Conservation (phyloP, 2,113 vertebrate species). For the Origma solitaria region DNA sequence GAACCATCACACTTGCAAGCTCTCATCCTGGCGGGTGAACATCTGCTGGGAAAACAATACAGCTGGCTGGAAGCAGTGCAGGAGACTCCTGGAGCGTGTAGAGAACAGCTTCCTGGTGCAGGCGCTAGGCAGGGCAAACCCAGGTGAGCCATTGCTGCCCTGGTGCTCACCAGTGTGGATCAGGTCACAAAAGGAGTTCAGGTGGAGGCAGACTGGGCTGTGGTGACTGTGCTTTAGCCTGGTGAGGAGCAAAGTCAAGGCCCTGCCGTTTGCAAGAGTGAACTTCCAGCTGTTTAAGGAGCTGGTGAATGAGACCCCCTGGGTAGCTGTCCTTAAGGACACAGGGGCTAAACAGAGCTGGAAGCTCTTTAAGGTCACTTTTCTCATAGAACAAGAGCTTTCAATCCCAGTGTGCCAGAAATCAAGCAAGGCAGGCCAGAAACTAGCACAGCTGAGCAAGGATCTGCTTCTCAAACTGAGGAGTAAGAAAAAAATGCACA, state of each 20-base stretch:
- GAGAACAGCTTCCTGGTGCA: background rate
- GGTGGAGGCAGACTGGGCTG: background rate
- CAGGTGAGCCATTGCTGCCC: background rate
- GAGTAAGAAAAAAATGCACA: background rate
- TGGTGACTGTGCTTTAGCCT: background rate
- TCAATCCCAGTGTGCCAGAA: background rate
- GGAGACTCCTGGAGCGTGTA: background rate
- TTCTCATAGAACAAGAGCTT: background rate
- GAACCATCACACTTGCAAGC: background rate
- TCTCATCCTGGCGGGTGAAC: background rate
- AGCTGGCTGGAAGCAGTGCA: background rate
- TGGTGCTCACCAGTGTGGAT: background rate
- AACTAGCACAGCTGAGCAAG: background rate
- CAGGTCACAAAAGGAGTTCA: background rate
- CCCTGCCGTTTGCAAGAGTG: background rate
- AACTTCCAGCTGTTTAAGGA: background rate
- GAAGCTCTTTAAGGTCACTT: background rate
- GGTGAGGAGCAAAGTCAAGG: background rate
- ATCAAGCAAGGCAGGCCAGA: background rate
- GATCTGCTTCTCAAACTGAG: background rate
- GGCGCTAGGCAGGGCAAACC: background rate
- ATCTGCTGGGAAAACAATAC: background rate
- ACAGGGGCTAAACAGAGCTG: background rate
- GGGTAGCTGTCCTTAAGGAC: background rate
- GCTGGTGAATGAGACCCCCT: background rate